Conservation (phyloP, 1,140 invertebrate species). For the Caenorhabditis briggsae region DNA sequence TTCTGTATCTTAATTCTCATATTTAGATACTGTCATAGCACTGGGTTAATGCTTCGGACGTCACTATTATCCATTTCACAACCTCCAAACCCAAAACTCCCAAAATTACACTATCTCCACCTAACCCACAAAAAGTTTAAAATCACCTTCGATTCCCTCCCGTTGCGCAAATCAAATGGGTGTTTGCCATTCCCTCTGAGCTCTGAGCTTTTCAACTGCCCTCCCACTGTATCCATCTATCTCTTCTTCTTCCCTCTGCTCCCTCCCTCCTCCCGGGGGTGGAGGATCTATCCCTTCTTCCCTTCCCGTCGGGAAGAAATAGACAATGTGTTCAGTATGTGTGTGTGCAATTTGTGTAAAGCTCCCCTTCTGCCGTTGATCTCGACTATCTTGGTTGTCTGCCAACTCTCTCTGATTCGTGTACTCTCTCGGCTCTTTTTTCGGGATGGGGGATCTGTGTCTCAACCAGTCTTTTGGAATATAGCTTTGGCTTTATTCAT, state of each 20-base stretch:
- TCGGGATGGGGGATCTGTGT: background rate
- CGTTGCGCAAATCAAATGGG: background rate
- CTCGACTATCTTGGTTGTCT: slow-evolving; percentile 3
- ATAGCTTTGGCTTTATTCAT: background rate
- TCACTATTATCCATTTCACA: too few species aligned
- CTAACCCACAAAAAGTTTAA: too few species aligned
- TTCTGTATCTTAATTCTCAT: too few species aligned
- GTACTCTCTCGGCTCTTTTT: background rate
- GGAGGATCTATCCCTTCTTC: slow-evolving; percentile 33
- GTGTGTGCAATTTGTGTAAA: slow-evolving; percentile 45
- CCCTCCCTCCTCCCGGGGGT: background rate
- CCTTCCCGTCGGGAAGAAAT: slow-evolving; percentile 40
- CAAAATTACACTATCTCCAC: too few species aligned
- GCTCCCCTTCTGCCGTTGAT: background rate
- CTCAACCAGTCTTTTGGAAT: slow-evolving; percentile 27
- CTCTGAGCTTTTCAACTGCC: slow-evolving; percentile 13
- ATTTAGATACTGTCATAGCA: too few species aligned
- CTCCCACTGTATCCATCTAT: background rate
- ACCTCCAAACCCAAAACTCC: too few species aligned
- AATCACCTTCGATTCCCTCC: background rate
- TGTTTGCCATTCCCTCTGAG: slow-evolving; percentile 27
- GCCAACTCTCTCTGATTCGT: slow-evolving; percentile 30
- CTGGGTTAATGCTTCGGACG: too few species aligned
- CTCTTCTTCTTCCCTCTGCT: background rate
- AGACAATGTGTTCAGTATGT: slow-evolving; percentile 22